Base-by-base conservation (phyloP, 2,113 vertebrate genomes). In the Trematomus loennbergii region DNA sequence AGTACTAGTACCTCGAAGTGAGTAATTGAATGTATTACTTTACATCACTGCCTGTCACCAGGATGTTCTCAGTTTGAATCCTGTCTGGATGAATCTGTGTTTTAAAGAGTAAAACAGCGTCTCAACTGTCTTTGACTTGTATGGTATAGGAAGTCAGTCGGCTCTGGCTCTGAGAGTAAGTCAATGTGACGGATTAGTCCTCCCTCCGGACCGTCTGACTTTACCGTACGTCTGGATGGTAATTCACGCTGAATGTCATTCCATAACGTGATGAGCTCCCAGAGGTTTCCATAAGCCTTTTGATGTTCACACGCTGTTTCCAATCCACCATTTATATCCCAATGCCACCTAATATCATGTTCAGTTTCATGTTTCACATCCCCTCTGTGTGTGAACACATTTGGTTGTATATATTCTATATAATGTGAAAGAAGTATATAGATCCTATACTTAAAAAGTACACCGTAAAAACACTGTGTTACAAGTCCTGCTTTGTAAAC, bases 351-450 rank as follows among this genome's bases (percentile, higher is more conserved):
- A 73, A 87, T 78, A 80, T 71, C 75, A 75, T 81, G 75, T 88
- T 86, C 36, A 64, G 70, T 75, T 83, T 74, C 67, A 81, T 90
- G 88, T 90, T 64, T 75, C 65, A 88, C 86, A 82, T 79, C 67
- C 68, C 29, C 46, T 29, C 71, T 16, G 55, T 48, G 54, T 52
- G 79, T 29, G 40, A 80, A 81, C 65, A 64, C 59, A 57, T 18
- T 72, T 72, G 81, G 75, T 33, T 50, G 29, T 50, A 67, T n/a
- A 63, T 68, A 68, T 49, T 50, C 63, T n/a, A 63, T 64, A 68
- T 49, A 75, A 5, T 70, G 45, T 59, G 52, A 77, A 62, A 73
- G 36, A 40, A 40, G 36, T 40, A 8, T 40, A 63, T 13, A 9
- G 62, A 74, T 81, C 54, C 18, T 49, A 22, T 48, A 46, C 40